Percentiles rank a stretch among this genome's conserved stretches.
phyloP scores from a whole-genome alignment of 1,140 invertebrate species.

The Calliphora vicina region DNA sequence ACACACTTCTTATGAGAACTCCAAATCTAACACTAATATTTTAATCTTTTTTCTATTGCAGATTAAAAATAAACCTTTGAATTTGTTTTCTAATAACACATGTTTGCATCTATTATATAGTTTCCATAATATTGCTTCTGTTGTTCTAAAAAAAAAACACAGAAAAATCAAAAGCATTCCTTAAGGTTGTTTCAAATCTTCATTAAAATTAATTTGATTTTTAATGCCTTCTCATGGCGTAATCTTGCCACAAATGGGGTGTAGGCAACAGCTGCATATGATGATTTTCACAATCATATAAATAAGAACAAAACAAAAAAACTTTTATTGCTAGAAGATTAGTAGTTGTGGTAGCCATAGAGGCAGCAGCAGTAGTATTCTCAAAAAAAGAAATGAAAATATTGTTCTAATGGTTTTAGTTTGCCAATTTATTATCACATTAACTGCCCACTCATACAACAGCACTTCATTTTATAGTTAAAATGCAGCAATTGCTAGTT shows the following conservation, averaged over 20 bases:
- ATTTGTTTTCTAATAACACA: too few relatives aligned
- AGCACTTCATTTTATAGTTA: background rate
- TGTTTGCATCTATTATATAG: too few relatives aligned
- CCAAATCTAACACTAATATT: too few relatives aligned
- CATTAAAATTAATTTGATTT: constrained; percentile 29
- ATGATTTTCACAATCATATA: too few relatives aligned
- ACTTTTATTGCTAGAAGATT: too few relatives aligned
- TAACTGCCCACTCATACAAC: background rate
- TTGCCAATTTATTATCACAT: constrained; percentile 18
- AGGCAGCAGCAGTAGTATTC: too few relatives aligned
- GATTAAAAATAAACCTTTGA: too few relatives aligned
- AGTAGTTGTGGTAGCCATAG: too few relatives aligned
- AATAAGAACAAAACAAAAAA: too few relatives aligned
- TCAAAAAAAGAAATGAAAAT: too few relatives aligned
- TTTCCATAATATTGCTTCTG: background rate
- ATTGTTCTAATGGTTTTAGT: background rate
- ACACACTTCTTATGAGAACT: too few relatives aligned
- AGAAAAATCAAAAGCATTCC: constrained; percentile 19
- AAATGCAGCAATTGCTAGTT: constrained; percentile 15
- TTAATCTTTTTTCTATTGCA: too few relatives aligned
- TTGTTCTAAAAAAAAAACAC: background rate
- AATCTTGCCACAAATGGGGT: background rate
- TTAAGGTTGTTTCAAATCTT: constrained; percentile 18
- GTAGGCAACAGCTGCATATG: background rate
- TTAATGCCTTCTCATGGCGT: constrained; percentile 14